phyloP scores from a whole-genome alignment of 2,797 vertebrate species.

The Acrossocheilus wenchowensis region DNA sequence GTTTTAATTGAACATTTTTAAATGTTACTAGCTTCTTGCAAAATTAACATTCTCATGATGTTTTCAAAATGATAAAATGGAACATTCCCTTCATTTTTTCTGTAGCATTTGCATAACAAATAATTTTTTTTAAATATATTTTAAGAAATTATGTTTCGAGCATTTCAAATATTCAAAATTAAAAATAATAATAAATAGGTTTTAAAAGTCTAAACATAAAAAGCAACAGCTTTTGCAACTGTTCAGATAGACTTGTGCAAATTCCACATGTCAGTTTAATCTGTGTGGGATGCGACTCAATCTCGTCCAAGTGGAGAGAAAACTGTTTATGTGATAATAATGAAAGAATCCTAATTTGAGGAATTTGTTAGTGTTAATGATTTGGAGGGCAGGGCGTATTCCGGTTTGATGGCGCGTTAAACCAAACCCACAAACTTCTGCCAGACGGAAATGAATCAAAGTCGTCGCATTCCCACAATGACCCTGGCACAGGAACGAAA shows the following conservation, averaged over 20 bases:
- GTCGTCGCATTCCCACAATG: conserved; percentile 23
- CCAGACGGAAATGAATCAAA: conserved; percentile 38
- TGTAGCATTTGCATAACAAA: no score
- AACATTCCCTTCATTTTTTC: no score
- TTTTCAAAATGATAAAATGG: neutral
- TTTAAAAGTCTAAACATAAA: neutral
- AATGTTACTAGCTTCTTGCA: no score
- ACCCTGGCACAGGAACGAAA: conserved; percentile 38
- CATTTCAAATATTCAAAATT: neutral
- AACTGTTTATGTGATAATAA: conserved; percentile 11
- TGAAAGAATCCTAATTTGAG: conserved; percentile 7
- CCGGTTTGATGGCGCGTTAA: neutral
- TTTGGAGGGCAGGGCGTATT: conserved; percentile 8
- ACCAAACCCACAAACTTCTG: conserved; percentile 25
- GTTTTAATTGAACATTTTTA: no score
- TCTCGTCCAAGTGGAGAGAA: neutral
- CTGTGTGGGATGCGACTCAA: neutral
- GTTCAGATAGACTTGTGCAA: neutral
- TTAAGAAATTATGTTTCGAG: no score
- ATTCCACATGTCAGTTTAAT: neutral
- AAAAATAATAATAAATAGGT: neutral
- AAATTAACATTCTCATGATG: neutral
- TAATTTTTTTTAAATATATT: no score
- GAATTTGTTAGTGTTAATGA: conserved; percentile 7
- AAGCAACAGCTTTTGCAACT: neutral